Base-by-base conservation (phyloP, 2,113 vertebrate genomes). In the Sclerurus mexicanus region DNA sequence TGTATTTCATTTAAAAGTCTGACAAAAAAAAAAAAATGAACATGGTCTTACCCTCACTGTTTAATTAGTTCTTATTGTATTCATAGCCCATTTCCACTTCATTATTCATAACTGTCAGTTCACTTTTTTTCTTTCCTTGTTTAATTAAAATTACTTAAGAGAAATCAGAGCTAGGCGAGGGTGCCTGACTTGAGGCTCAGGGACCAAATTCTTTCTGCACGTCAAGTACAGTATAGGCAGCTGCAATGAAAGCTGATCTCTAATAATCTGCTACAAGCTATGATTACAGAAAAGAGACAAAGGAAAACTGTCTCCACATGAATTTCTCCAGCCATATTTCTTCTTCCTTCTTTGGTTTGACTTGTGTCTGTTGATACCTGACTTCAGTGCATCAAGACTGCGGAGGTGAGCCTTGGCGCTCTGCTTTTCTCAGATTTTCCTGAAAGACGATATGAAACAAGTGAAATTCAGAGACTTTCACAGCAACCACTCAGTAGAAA, bases 11-110 rank as follows among this genome's bases (percentile, higher is more conserved):
- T 95, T 96, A 90, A 79, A 85, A 94, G 37, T 81, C 87, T 93
- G 78, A 85, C 46, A 24, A 11, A n/a, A 9, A 47, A 82, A 59
- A 49, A 55, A 52, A n/a, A 95, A 78, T 85, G 87, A 85, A 33
- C 59, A 37, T 66, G 42, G 64, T 86, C 72, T 85, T 96, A 59
- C 87, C 71, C 92, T 96, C 67, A 44, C 68, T 77, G 78, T 90
- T 96, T 96, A 96, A 96, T 97, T 94, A 94, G 68, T 88, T 93
- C 78, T 77, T 92, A 92, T 93, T 97, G 90, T 94, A 90, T 78
- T 90, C 93, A 52, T 94, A 94, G 67, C 55, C 56, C 42, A 30
- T 94, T 97, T 85, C 83, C 95, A 95, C 87, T 80, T 94, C 94
- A 91, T 96, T 91, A 93, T 74, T 97, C 82, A 93, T 63, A 88